Evolutionary conservation across 2,113 vertebrate species (phyloP), one percentile per base, ranked within the genome.

Genomic region (Alligator sinensis): DNA sequence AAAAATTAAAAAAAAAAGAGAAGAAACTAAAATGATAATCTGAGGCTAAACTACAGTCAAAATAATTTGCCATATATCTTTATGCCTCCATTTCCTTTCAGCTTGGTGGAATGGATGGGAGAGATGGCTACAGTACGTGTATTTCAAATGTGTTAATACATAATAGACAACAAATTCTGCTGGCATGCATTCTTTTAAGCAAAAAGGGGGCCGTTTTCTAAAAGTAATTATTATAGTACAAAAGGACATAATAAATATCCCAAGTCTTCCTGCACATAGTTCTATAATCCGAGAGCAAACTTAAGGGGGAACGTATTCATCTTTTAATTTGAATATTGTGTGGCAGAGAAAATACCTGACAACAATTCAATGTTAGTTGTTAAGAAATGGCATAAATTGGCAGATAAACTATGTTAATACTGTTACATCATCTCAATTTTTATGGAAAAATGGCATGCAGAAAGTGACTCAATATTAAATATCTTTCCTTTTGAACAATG

Each of bases 101-200:
- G 84, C 55, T 94, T 5, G 1, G 77, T 47, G 76, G 68, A 97
- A 93, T 70, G 92, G 72, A 83, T 80, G 91, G 93, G 96, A 89
- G 80, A 87, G 89, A 87, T 86, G 96, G 77, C 91, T 95, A 96
- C 59, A 38, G 85, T 77, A 70, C 76, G 83, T 12, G 0, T 82
- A 94, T 95, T 93, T 96, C 86, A 95, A 95, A 93, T 70, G 91
- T 87, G 94, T 96, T 47, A 91, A 88, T 91, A 75, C 5, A 22
- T 96, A 97, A 77, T 87, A 97, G 88, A 96, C 81, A 97, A 80
- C 89, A 96, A 96, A 94, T 88, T 54, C 91, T 88, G 91, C 54
- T 9, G 62, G 92, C 55, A 62, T 77, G 38, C 16, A 77, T 82
- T 79, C 91, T 87, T 92, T 87, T 79, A 22, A 76, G 70, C 86